Evolutionary conservation across 2,113 vertebrate species (phyloP).

Genomic region (Agelaius tricolor): DNA sequence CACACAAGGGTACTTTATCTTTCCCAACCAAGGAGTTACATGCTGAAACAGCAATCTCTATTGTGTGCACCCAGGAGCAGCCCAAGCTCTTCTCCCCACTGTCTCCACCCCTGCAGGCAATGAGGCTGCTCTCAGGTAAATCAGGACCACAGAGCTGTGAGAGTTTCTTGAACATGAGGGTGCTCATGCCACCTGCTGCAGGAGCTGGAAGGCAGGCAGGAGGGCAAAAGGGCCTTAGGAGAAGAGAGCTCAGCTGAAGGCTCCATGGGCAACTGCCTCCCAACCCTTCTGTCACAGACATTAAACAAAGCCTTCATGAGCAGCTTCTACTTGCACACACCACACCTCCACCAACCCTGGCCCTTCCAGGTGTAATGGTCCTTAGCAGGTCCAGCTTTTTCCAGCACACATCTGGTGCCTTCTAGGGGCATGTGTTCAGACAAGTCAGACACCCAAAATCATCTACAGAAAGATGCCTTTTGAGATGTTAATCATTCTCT

Average conservation of each 20-base stretch:
- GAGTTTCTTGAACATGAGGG: neutral
- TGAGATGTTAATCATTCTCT: neutral
- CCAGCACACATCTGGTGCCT: neutral
- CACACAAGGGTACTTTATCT: neutral
- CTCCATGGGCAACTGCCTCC: neutral
- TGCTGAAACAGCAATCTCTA: neutral
- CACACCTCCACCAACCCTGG: neutral
- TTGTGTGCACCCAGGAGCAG: neutral
- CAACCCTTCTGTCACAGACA: neutral
- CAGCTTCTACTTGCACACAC: neutral
- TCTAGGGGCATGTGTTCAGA: fast-evolving
- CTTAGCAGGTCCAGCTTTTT: neutral
- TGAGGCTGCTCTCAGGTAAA: neutral
- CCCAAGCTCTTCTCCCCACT: neutral
- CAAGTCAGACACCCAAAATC: neutral
- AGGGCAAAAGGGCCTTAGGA: neutral
- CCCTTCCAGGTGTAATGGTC: neutral
- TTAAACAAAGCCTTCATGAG: neutral
- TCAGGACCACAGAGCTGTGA: neutral
- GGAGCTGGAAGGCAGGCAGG: neutral
- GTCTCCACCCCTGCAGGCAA: neutral
- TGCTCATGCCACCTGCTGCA: neutral
- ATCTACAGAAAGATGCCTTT: neutral
- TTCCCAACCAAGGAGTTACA: neutral
- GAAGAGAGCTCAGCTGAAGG: neutral